Conservation (phyloP, 1,140 invertebrate species). For the Dufourea novaeangliae region DNA sequence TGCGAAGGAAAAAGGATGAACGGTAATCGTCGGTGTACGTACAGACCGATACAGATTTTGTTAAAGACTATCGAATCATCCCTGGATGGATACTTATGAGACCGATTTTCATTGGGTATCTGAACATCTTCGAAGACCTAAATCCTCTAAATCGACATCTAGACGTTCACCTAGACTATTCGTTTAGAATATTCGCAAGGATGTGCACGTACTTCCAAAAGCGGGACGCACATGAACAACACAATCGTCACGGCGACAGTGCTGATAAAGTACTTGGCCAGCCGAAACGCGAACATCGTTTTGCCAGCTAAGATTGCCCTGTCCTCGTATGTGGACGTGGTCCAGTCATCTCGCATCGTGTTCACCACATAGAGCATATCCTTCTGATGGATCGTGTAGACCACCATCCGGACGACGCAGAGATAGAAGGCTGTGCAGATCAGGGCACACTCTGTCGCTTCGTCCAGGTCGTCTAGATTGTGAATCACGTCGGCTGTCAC, state of each 20-base stretch:
- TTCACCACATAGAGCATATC: conserved; percentile 66
- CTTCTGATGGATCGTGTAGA: conserved; percentile 55
- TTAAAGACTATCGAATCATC: neutral
- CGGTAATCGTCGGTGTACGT: too few species aligned
- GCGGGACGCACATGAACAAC: conserved; percentile 51
- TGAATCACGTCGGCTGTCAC: conserved; percentile 50
- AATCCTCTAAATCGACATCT: too few species aligned
- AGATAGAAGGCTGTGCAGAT: conserved; percentile 56
- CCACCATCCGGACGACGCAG: conserved; percentile 50
- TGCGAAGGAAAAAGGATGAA: neutral
- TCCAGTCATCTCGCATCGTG: conserved; percentile 69
- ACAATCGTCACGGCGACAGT: conserved; percentile 44
- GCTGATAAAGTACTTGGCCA: conserved; percentile 68
- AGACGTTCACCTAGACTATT: too few species aligned
- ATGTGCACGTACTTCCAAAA: conserved; percentile 65
- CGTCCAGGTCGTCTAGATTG: conserved; percentile 61
- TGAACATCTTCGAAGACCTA: neutral
- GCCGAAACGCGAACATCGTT: conserved; percentile 58
- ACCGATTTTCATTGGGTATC: too few species aligned
- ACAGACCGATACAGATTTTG: neutral
- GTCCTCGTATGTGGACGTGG: conserved; percentile 44
- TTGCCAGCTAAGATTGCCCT: conserved; percentile 57
- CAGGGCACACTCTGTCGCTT: conserved; percentile 66
- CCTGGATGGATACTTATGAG: too few species aligned
- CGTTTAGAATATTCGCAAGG: neutral